Base-by-base conservation (phyloP, 35 echinoderm and acorn worm species). In the Ophioderma brevispina region DNA sequence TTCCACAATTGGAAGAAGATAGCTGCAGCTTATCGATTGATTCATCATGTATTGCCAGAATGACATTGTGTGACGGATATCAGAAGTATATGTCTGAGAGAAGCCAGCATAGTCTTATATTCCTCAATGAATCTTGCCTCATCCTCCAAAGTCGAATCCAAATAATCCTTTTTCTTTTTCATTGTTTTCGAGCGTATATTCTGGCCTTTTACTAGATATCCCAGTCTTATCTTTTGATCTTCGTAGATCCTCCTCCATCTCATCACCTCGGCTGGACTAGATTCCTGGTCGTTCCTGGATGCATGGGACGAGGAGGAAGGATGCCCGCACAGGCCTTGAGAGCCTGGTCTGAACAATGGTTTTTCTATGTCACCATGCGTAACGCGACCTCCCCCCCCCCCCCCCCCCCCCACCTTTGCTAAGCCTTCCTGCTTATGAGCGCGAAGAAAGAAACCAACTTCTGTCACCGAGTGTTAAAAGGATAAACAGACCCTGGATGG, bases 151-250 rank as follows among this genome's bases (percentile, higher is more conserved):
- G 92, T 92, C 15, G 94, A 37, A 75, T 98, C 93, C 11, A 98
- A 85, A 64, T 98, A 94, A 80, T 98, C 96, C 87, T 98, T 92
- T 50, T 98, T 92, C 84, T 98, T 93, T 50, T 98, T 86, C 0
- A 92, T 89, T 63, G 94, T 98, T 52, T 98, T 92, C 23, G 89
- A 86, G n/a, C n/a, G n/a, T n/a, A n/a, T n/a, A n/a, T n/a, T n/a
- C n/a, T n/a, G n/a, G n/a, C n/a, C n/a, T 38, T 77, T 77, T 19
- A 98, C 56, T 1, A 70, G 28, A 32, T 98, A 92, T 13, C 87
- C 89, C 10, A 98, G 86, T 5, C 92, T 92, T 86, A 89, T 35
- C 38, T 94, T 78, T 83, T 98, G 89, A 28, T 98, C 92, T 1
- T 92, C 82, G 36, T 30, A 97, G 82, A 5, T 88, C 37, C 17